phyloP scores from a whole-genome alignment of 2,113 vertebrate species.

The Mionectes macconnelli region DNA sequence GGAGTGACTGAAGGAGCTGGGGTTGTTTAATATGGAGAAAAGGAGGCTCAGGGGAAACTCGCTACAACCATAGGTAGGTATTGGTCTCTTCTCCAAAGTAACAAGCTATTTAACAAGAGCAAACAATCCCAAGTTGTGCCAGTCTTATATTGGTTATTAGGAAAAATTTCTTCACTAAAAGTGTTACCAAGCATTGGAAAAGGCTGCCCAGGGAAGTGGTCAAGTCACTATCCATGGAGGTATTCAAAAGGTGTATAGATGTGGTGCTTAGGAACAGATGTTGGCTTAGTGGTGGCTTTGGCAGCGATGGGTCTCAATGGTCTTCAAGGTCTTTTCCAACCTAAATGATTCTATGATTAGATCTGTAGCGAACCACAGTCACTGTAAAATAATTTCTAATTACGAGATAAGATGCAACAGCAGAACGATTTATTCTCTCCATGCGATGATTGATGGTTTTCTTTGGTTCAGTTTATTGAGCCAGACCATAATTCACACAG shows the following conservation, averaged over 20 bases:
- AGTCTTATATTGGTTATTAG: background rate
- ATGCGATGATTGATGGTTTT: background rate
- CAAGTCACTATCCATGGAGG: background rate
- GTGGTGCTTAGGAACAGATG: too few relatives aligned
- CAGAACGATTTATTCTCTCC: background rate
- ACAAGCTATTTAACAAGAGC: background rate
- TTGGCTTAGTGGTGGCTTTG: background rate
- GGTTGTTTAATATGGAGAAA: background rate
- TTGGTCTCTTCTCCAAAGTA: background rate
- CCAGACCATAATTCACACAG: background rate
- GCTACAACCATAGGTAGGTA: background rate
- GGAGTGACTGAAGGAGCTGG: background rate
- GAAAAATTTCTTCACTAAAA: background rate
- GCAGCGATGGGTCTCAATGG: background rate
- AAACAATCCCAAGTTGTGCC: background rate
- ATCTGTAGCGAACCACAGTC: background rate
- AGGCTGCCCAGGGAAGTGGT: background rate
- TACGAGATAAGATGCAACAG: background rate
- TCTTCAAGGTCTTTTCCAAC: background rate
- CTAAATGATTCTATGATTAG: background rate
- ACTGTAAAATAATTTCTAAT: background rate
- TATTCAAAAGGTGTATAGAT: background rate
- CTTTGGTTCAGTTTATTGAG: background rate
- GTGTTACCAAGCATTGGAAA: background rate
- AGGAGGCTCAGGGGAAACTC: background rate